A percentile compares a stretch with the other conserved stretches of the same genome.
These are phyloP conservation scores for Drosophila greeni DNA, from an alignment of 2,888 invertebrate species.

Conservation along the genomic window DNA sequence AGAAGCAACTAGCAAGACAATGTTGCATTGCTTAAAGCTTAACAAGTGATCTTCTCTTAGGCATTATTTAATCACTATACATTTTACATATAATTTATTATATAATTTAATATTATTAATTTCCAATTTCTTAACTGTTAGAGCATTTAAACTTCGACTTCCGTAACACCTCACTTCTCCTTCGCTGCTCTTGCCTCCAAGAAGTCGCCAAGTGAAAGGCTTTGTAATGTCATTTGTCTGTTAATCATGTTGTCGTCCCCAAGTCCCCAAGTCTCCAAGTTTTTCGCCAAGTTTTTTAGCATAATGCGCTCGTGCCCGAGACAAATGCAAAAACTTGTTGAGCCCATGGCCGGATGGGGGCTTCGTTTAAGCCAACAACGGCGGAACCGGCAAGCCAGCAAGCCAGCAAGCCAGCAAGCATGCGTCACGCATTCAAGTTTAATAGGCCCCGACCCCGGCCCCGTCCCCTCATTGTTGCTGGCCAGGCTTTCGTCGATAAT, in stretches of 20 bases:
- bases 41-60: no score
- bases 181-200: constrained; percentile 8
- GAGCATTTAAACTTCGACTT: not conserved
- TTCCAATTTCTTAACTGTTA: not conserved
- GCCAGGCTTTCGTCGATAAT: constrained; percentile 28
- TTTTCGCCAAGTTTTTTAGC: constrained; percentile 59
- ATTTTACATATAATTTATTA: no score
- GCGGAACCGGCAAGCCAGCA: constrained; percentile 6
- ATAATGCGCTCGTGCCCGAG: constrained; percentile 63
- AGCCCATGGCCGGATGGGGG: constrained; percentile 34
- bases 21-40: no score
- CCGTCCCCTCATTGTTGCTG: constrained; percentile 47
- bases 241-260: constrained; percentile 66
- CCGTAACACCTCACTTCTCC: not conserved
- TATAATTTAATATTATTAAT: no score
- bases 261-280: constrained; percentile 44
- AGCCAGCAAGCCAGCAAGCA: constrained; percentile 25
- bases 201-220: constrained; percentile 62
- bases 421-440: constrained; percentile 66
- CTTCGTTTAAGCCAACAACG: constrained; percentile 1
- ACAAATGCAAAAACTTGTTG: constrained; percentile 63
- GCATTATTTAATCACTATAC: no score
- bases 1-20: no score
- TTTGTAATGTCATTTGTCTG: constrained; percentile 68
- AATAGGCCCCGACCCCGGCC: constrained; percentile 37